Evolutionary conservation across 2,888 invertebrate species (phyloP).

Genomic region (Drosophila lacicola): DNA sequence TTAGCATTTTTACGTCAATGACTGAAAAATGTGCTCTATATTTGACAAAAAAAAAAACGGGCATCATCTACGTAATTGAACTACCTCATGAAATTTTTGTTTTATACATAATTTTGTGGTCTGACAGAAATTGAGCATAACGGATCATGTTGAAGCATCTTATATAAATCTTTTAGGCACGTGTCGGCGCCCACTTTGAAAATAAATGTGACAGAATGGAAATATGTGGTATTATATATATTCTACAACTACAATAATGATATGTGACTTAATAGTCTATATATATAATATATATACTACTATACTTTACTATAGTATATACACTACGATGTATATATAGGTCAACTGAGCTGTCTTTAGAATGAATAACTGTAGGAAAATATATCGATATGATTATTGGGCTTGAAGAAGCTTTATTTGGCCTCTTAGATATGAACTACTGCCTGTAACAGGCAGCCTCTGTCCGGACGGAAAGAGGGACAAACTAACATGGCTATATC

Average conservation of each 20-base stretch:
- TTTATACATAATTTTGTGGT: conserved; percentile 16
- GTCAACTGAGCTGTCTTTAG: too few relatives aligned
- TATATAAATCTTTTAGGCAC: conserved; percentile 59
- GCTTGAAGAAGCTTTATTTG: too few relatives aligned
- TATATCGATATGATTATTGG: too few relatives aligned
- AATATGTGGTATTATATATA: background rate
- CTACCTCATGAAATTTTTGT: conserved; percentile 33
- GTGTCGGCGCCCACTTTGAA: conserved; percentile 31
- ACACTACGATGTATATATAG: too few relatives aligned
- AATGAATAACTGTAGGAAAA: too few relatives aligned
- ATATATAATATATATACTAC: too few relatives aligned
- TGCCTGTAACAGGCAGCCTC: too few relatives aligned
- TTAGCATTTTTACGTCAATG: conserved; percentile 67
- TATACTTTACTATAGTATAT: too few relatives aligned
- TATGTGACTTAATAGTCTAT: background rate
- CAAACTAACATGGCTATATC: too few relatives aligned
- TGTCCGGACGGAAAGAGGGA: too few relatives aligned
- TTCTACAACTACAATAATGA: background rate
- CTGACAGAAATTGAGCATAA: conserved; percentile 46
- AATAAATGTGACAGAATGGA: conserved; percentile 9
- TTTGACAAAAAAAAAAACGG: conserved; percentile 58
- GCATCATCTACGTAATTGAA: conserved; percentile 43
- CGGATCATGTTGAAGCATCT: conserved; percentile 36
- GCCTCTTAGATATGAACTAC: too few relatives aligned
- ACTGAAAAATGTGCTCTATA: conserved; percentile 65